Base-by-base conservation (phyloP, 2,888 invertebrate species). In the Andricus curvator region DNA sequence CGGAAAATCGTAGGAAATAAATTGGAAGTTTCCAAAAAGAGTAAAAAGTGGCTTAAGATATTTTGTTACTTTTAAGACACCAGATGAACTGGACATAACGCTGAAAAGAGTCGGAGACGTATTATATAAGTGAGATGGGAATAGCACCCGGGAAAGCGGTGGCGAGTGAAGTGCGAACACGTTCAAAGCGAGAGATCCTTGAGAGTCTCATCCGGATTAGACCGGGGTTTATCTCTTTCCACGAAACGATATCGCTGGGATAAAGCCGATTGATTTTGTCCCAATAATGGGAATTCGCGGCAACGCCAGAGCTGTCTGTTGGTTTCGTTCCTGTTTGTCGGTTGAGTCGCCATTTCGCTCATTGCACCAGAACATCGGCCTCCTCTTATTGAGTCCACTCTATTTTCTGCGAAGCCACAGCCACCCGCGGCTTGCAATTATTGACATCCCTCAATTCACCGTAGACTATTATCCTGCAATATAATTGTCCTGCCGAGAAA, bases 221-320 rank as follows among this genome's bases (percentile, higher is more conserved):
- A 86, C 79, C 77, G 78, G 82, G 85, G 82, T 87, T 86, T 82
- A 85, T 86, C 88, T 82, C 77, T 81, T 84, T 87, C 85, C 85
- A 85, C 84, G 86, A 86, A 84, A 48, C 88, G 89, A 88, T 88
- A 88, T 89, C 87, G 85, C 60, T 80, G 81, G 86, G 82, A 86
- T 87, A 89, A 88, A 89, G 87, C 87, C 87, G 90, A 90, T 90
- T 89, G 90, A 90, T 90, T 90, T 88, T 80, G 84, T 70, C 86
- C 88, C 85, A 87, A 90, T 90, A 90, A 91, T 90, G 87, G 88
- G 85, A 86, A 87, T 84, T 74, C 83, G 83, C 83, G 82, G 78
- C 78, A 80, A 44, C 62, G 79, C 20, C 29, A 56, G 68, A 78
- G 51, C 51, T 20, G 77, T 33, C 33, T 65, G 64, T 66, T 78